Evolutionary conservation across 2,797 vertebrate genomes (phyloP).

Genomic region (Arremon aurantiirostris): DNA sequence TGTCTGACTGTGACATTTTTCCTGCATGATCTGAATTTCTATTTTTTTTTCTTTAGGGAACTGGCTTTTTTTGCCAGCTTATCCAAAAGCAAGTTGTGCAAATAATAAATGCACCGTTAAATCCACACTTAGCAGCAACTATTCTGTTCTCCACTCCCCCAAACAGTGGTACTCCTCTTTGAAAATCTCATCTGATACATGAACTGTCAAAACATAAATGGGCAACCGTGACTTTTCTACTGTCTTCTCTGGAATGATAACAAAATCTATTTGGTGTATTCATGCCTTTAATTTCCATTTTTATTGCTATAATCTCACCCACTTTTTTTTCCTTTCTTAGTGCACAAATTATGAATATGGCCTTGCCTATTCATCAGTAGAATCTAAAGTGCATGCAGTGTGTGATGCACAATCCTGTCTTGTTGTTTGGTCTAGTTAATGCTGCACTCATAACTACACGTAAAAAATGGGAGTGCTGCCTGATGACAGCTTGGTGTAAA

Average conservation of each 20-base stretch:
- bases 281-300: constrained; percentile 53
- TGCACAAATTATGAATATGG: constrained; percentile 6
- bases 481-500: not conserved
- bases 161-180: not conserved
- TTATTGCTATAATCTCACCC: constrained; percentile 23
- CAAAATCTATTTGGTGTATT: constrained; percentile 15
- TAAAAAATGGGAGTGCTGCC: not conserved
- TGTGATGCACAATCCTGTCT: not conserved
- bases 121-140: not conserved
- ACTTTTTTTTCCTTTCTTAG: not conserved
- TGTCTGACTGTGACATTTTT: not conserved
- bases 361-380: not conserved
- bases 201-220: constrained; percentile 10
- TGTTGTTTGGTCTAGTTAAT: constrained; percentile 9
- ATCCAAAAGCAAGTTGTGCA: not conserved
- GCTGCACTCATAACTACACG: not conserved
- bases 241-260: constrained; percentile 39
- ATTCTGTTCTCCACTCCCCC: not conserved
- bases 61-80: not conserved
- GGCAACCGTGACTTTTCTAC: not conserved
- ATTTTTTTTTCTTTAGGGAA: not conserved
- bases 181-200: constrained; percentile 26
- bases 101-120: not conserved
- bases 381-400: not conserved
- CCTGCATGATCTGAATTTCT: not conserved